A percentile compares a stretch with the other conserved stretches of the same genome.
These are phyloP conservation scores for Ctenopoma kingsleyae DNA, from an alignment of 2,797 vertebrate genomes.

Conservation along the genomic window DNA sequence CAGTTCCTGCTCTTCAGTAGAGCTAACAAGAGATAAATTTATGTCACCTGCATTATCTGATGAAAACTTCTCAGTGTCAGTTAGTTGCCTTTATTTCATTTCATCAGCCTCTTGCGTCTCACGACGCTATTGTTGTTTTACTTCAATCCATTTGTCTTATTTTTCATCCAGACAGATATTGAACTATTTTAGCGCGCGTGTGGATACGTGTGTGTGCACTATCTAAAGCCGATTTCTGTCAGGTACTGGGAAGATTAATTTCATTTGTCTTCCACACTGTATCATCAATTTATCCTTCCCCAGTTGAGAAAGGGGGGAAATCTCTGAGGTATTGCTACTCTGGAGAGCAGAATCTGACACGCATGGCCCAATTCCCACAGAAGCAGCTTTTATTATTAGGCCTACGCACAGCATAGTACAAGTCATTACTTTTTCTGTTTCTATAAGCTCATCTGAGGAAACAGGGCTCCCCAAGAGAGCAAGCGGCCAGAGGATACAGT, in stretches of 20 bases:
- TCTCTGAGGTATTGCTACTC: conserved; percentile 84
- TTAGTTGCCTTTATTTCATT: conserved; percentile 65
- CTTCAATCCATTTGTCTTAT: conserved; percentile 74
- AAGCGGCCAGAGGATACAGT: conserved; percentile 79
- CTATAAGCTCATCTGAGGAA: conserved; percentile 86
- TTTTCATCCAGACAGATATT: conserved; percentile 68
- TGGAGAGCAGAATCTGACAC: conserved; percentile 85
- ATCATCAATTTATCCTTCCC: conserved; percentile 89
- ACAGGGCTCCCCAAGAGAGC: conserved; percentile 81
- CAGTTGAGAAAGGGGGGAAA: conserved; percentile 71
- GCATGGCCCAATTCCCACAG: conserved; percentile 87
- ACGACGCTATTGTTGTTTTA: conserved; percentile 65
- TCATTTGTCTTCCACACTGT: conserved; percentile 86
- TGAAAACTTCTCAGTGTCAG: conserved; percentile 56
- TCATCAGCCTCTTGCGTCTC: conserved; percentile 55
- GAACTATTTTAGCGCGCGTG: conserved; percentile 64
- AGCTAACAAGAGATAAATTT: conserved; percentile 65
- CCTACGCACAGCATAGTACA: conserved; percentile 80
- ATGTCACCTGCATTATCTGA: conserved; percentile 65
- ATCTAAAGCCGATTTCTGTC: conserved; percentile 82
- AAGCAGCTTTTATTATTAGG: conserved; percentile 89
- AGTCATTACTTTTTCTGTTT: conserved; percentile 89
- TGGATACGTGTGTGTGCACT: conserved; percentile 21
- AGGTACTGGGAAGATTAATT: conserved; percentile 86
- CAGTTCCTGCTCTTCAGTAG: conserved; percentile 46